phyloP scores from a whole-genome alignment of 2,113 vertebrate species.

The Syngnathus typhle region DNA sequence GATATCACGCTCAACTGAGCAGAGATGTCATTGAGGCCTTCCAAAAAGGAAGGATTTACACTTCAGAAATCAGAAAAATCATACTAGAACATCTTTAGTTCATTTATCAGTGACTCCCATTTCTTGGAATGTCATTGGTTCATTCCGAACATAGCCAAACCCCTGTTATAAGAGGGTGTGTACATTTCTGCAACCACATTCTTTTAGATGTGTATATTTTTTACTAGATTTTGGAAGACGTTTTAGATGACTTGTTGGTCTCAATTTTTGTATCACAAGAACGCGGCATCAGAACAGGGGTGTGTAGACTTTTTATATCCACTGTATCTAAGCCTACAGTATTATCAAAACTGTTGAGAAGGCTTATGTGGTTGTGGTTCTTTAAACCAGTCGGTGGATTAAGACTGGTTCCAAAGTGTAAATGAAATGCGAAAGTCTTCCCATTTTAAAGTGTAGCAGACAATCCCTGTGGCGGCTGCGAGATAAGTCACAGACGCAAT shows the following conservation, averaged over 20 bases:
- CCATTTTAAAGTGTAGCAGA: background rate
- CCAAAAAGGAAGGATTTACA: too few species aligned
- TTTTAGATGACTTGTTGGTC: background rate
- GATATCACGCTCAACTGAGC: slow-evolving; percentile 38
- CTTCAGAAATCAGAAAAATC: too few species aligned
- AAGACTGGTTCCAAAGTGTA: background rate
- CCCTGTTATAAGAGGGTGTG: too few species aligned
- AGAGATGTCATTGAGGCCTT: background rate
- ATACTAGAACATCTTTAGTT: too few species aligned
- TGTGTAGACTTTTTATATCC: too few species aligned
- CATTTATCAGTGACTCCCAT: too few species aligned
- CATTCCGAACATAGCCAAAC: too few species aligned
- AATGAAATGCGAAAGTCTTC: background rate
- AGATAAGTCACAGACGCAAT: background rate
- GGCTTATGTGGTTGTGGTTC: background rate
- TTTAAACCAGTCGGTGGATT: background rate
- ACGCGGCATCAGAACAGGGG: background rate
- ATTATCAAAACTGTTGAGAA: background rate
- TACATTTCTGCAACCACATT: too few species aligned
- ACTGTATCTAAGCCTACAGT: too few species aligned
- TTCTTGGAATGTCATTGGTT: too few species aligned
- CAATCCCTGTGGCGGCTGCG: background rate
- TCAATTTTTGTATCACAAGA: background rate
- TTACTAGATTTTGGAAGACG: too few species aligned
- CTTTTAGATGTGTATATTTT: too few species aligned